Evolutionary conservation across 2,113 vertebrate species (phyloP).

Genomic region (Fregetta grallaria): DNA sequence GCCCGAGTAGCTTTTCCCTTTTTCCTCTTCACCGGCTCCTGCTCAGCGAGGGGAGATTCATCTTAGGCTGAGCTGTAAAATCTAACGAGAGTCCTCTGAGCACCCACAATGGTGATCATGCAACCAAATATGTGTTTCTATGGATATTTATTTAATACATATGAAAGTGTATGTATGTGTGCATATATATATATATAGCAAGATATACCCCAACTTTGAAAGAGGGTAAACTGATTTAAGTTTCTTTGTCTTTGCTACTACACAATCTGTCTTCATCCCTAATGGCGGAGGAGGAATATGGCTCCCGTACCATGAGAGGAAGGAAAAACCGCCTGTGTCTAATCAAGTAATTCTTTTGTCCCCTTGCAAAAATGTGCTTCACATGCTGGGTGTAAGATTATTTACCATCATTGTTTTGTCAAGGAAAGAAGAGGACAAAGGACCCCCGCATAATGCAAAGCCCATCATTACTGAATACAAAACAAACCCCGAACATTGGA

Average conservation of each 20-base stretch:
- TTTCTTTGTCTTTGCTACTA: neutral
- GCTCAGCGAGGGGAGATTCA: neutral
- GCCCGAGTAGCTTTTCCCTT: neutral
- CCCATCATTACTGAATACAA: neutral
- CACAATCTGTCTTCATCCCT: neutral
- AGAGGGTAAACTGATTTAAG: neutral
- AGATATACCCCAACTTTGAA: no score
- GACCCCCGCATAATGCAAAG: neutral
- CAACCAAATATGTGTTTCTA: accelerated
- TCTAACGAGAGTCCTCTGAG: neutral
- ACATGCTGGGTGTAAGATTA: neutral
- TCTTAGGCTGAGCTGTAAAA: neutral
- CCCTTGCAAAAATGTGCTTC: neutral
- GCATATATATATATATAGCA: no score
- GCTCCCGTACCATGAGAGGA: neutral
- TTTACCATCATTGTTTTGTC: neutral
- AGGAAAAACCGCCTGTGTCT: neutral
- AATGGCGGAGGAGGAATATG: neutral
- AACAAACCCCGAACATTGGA: neutral
- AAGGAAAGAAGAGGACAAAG: neutral
- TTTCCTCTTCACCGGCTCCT: neutral
- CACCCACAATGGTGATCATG: no score
- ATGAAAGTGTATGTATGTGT: neutral
- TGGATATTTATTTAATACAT: neutral
- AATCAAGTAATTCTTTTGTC: neutral